phyloP scores from a whole-genome alignment of 2,797 vertebrate genomes.

The Sebastes reedi region DNA sequence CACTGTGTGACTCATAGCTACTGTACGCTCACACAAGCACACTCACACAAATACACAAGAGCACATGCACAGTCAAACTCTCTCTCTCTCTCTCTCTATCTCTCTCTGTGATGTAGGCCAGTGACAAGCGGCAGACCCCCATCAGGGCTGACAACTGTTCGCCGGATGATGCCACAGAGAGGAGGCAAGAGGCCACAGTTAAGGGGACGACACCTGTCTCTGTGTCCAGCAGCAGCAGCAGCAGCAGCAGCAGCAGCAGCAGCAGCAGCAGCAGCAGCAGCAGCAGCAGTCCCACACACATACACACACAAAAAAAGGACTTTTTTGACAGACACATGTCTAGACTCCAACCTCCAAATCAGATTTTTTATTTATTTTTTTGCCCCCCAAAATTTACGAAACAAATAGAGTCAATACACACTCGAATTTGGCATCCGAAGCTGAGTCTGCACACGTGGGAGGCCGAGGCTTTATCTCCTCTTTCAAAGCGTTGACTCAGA shows the following conservation, averaged over 20 bases:
- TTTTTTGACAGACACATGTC: neutral
- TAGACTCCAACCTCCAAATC: neutral
- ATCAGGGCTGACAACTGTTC: slow-evolving; percentile 78
- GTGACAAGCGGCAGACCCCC: slow-evolving; percentile 70
- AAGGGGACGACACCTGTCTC: slow-evolving; percentile 50
- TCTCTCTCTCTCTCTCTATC: neutral
- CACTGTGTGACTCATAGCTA: slow-evolving; percentile 76
- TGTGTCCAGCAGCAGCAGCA: slow-evolving; percentile 22
- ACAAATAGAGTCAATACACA: neutral
- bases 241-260: slow-evolving; percentile 19
- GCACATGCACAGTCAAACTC: slow-evolving; percentile 44
- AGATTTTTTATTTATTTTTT: neutral
- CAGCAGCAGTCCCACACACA: slow-evolving; percentile 10
- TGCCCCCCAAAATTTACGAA: neutral
- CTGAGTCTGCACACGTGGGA: slow-evolving; percentile 27
- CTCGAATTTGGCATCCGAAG: slow-evolving; percentile 11
- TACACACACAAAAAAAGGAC: neutral
- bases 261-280: slow-evolving; percentile 11
- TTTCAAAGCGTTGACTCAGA: slow-evolving; percentile 56
- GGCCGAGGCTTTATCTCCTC: slow-evolving; percentile 54
- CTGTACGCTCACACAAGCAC: slow-evolving; percentile 60
- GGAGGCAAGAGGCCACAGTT: slow-evolving; percentile 57
- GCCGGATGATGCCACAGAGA: slow-evolving; percentile 64
- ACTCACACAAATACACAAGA: neutral
- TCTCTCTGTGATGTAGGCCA: slow-evolving; percentile 51